Conservation (phyloP, 2,888 invertebrate species). For the Mimachlamys varia region DNA sequence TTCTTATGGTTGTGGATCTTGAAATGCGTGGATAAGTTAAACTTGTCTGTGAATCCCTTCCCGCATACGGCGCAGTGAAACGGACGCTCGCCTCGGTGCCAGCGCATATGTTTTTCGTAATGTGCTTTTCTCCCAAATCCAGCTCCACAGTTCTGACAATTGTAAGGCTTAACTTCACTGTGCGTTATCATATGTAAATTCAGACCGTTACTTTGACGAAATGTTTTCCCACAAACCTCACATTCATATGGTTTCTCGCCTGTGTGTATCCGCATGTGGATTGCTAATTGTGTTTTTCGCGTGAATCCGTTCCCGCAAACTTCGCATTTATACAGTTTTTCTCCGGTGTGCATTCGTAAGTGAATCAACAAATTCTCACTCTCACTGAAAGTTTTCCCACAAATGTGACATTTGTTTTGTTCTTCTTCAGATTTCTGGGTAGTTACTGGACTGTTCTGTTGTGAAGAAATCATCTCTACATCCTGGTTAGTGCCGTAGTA, state of each 20-base stretch:
- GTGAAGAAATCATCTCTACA: not conserved
- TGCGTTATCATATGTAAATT: constrained; percentile 43
- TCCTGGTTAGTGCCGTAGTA: not conserved
- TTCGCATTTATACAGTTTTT: constrained; percentile 52
- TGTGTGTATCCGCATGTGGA: constrained; percentile 52
- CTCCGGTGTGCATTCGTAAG: constrained; percentile 50
- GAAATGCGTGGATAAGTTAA: constrained; percentile 35
- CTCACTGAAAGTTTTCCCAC: constrained; percentile 38
- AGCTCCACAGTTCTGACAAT: constrained; percentile 39
- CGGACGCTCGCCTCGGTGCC: constrained; percentile 40
- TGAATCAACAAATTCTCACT: constrained; percentile 43
- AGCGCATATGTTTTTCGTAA: constrained; percentile 45
- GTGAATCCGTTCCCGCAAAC: constrained; percentile 55
- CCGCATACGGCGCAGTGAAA: constrained; percentile 38
- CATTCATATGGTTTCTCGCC: constrained; percentile 42
- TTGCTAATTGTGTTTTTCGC: constrained; percentile 42
- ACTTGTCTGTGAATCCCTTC: constrained; percentile 44
- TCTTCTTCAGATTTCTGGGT: not conserved
- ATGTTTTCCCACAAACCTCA: constrained; percentile 41
- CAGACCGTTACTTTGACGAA: constrained; percentile 43
- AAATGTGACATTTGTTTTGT: constrained; percentile 1
- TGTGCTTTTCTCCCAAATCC: constrained; percentile 45
- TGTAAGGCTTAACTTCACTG: constrained; percentile 38
- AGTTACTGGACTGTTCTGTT: not conserved
- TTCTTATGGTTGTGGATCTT: constrained; percentile 41